Base-by-base conservation (phyloP, 2,113 vertebrate genomes). In the Cyprinodon variegatus region DNA sequence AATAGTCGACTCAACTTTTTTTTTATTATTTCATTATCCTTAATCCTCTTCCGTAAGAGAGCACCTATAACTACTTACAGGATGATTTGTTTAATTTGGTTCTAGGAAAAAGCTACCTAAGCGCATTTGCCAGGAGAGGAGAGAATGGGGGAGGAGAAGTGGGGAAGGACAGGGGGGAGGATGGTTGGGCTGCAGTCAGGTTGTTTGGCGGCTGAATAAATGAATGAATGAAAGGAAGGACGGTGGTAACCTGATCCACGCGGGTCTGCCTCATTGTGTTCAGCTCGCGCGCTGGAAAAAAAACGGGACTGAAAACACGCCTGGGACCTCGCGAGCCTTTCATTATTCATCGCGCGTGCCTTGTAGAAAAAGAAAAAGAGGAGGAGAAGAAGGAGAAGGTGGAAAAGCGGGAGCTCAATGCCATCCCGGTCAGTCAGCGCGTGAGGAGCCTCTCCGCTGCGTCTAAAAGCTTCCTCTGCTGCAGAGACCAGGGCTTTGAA, bases 291-390 rank as follows among this genome's bases (percentile, higher is more conserved):
- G 70, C 85, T 72, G 81, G n/a, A 20, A 53, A 53, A n/a, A 57
- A 57, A 57, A 57, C 7, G 75, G 78, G 86, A 90, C 84, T 93
- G 93, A 94, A 94, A 86, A 87, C 83, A 82, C 85, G 83, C 85
- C 89, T 81, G 82, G 89, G 88, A 89, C 86, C 83, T 81, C 84
- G 75, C 79, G 77, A 81, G 80, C 77, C 80, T 91, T 95, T 91
- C 93, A 95, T 95, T 95, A 95, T 95, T 95, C 90, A 94, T 83
- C 65, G 61, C 86, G 87, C 83, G 93, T 90, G 91, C 87, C 83
- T 77, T 6, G 48, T 74, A 59, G 39, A 20, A 11, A 4, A 20
- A 41, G 22, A 69, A 68, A 50, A 48, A 57, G 60, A 50, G 64
- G 17, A 62, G 10, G 38, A 40, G 39, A 65, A 74, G 14, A 61